These are phyloP conservation scores for Himalopsyche japonica DNA, from an alignment of 2,888 invertebrate genomes.

Conservation along the genomic window DNA sequence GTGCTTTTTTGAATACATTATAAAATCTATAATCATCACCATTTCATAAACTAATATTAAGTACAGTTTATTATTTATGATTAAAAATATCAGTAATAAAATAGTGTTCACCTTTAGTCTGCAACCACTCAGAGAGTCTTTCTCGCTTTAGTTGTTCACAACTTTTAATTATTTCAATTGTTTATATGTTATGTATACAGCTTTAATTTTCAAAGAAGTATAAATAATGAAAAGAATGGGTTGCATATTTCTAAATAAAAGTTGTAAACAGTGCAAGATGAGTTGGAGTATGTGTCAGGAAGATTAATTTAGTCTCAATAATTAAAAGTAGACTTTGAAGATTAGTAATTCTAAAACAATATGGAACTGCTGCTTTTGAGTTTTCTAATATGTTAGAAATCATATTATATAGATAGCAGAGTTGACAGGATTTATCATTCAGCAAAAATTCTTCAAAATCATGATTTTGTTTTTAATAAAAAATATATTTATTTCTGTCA, in stretches of 20 bases:
- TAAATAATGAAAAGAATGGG: background rate
- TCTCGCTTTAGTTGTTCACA: background rate
- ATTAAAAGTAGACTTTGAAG: background rate
- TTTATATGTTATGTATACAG: background rate
- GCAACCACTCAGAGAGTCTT: background rate
- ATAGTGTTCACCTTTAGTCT: background rate
- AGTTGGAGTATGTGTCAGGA: background rate
- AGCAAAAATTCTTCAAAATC: too few relatives aligned
- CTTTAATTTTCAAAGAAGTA: background rate
- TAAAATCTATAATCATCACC: too few relatives aligned
- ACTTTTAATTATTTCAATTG: background rate
- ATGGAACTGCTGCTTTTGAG: too few relatives aligned
- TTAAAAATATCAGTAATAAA: background rate
- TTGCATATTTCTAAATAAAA: background rate
- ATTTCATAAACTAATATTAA: too few relatives aligned
- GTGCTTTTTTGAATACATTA: too few relatives aligned
- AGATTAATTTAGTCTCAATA: background rate
- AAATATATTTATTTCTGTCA: too few relatives aligned
- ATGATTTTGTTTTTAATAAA: too few relatives aligned
- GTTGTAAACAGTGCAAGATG: background rate
- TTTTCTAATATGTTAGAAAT: too few relatives aligned
- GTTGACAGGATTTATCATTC: too few relatives aligned
- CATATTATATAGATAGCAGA: too few relatives aligned
- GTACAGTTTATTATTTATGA: too few relatives aligned
- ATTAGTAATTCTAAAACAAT: too few relatives aligned